Percentiles rank a stretch among this genome's conserved stretches.
These are phyloP conservation scores for Drosophila recens DNA, from an alignment of 2,888 invertebrate genomes.

Conservation along the genomic window DNA sequence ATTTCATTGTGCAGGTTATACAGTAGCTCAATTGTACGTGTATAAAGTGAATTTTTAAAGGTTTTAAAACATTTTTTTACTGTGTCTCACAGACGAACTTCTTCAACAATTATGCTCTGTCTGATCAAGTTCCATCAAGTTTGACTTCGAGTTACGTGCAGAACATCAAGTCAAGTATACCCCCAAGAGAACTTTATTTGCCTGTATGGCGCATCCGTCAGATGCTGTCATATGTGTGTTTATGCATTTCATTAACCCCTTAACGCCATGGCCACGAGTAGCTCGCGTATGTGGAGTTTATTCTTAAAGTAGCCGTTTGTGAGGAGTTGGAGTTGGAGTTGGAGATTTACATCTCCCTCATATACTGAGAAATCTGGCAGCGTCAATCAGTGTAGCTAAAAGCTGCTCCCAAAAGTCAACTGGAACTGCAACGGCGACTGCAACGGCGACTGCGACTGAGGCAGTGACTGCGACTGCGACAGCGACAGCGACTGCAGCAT, in stretches of 20 bases:
- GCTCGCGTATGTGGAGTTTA: slow-evolving; percentile 13
- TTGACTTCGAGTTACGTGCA: not conserved
- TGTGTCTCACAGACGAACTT: not conserved
- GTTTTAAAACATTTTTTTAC: not conserved
- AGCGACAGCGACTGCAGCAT: slow-evolving; percentile 1
- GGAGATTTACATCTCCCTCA: slow-evolving; percentile 46
- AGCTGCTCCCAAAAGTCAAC: slow-evolving; percentile 48
- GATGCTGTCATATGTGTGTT: slow-evolving; percentile 16
- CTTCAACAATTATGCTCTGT: too few species aligned
- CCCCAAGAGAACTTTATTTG: not conserved
- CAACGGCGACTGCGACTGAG: not conserved
- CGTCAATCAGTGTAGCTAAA: slow-evolving; percentile 46
- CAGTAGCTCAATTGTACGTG: not conserved
- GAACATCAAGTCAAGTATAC: not conserved
- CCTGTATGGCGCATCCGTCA: slow-evolving; percentile 6
- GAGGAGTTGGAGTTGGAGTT: not conserved
- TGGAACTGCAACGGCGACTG: not conserved
- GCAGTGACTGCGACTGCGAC: not conserved
- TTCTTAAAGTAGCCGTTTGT: slow-evolving; percentile 43
- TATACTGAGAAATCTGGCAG: slow-evolving; percentile 54
- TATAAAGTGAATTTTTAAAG: not conserved
- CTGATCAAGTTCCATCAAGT: too few species aligned
- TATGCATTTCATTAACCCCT: slow-evolving; percentile 36
- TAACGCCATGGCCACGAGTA: slow-evolving; percentile 27
- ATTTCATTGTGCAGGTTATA: not conserved